Evolutionary conservation across 2,113 vertebrate species (phyloP).

Genomic region (Catharus bicknelli): DNA sequence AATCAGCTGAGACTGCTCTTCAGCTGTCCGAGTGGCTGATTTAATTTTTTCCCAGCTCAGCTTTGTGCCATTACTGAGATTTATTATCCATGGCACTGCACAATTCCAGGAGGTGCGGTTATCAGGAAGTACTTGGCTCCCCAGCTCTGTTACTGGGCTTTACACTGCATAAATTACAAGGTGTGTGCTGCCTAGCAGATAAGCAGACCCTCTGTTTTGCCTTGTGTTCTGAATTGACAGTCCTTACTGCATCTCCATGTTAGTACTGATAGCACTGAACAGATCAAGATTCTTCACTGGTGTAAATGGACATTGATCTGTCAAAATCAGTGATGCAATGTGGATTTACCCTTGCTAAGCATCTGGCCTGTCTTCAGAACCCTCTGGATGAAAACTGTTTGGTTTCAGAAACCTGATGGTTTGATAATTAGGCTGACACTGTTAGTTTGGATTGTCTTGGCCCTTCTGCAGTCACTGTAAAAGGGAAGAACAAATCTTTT

Average conservation of each 20-base stretch:
- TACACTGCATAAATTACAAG: constrained; percentile 8
- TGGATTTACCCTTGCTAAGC: neutral
- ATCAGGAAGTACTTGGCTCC: constrained; percentile 1
- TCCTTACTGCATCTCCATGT: neutral
- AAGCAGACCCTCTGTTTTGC: neutral
- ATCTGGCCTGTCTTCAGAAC: neutral
- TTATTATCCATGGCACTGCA: neutral
- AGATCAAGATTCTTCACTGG: fast-evolving
- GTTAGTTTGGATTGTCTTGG: neutral
- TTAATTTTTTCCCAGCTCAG: neutral
- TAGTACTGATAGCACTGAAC: neutral
- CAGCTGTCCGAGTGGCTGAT: neutral
- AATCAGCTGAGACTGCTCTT: constrained; percentile 21
- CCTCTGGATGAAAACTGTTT: neutral
- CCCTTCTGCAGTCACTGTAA: neutral
- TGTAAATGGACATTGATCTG: fast-evolving
- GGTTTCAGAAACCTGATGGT: neutral
- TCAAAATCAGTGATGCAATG: neutral
- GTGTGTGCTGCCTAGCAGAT: neutral
- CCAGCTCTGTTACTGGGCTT: neutral
- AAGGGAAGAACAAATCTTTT: neutral
- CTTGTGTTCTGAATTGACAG: neutral
- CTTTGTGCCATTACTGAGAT: neutral
- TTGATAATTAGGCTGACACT: neutral
- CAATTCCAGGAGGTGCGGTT: neutral